A percentile compares a stretch with the other conserved stretches of the same genome.
phyloP scores from a whole-genome alignment of 2,113 vertebrate genomes.

The Salvelinus namaycush region DNA sequence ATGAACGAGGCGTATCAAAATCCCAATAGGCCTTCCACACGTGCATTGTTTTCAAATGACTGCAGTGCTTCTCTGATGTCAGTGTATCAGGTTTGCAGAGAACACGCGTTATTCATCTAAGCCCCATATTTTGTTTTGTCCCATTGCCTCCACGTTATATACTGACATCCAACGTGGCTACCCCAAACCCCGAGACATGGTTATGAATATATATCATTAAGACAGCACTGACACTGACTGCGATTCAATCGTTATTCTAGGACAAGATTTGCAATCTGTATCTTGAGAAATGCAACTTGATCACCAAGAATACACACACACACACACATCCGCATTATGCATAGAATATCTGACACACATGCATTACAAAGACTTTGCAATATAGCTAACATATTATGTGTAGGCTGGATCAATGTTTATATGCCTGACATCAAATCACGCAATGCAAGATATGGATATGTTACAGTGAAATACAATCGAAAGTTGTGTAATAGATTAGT shows the following conservation, averaged over 20 bases:
- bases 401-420: neutral
- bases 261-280: constrained; percentile 28
- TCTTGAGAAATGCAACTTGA: constrained; percentile 17
- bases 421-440: neutral
- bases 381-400: neutral
- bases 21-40: neutral
- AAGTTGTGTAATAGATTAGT: neutral
- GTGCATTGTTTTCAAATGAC: constrained; percentile 8
- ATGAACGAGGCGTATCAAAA: neutral
- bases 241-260: constrained; percentile 37
- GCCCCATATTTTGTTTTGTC: constrained; percentile 52
- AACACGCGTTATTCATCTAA: constrained; percentile 34
- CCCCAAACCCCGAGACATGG: constrained; percentile 49
- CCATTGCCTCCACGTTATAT: constrained; percentile 54
- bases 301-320: neutral
- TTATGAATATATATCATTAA: constrained; percentile 69
- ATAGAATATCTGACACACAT: neutral
- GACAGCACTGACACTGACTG: constrained; percentile 24
- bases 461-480: neutral
- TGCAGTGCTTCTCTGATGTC: constrained; percentile 22
- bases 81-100: constrained; percentile 12
- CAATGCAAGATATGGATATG: neutral
- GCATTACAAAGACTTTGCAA: neutral
- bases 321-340: constrained; percentile 1
- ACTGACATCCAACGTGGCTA: constrained; percentile 66